Percentiles rank a stretch among this genome's conserved stretches.
These are phyloP conservation scores for Vanessa tameamea DNA, from an alignment of 1,140 invertebrate species.

Conservation along the genomic window DNA sequence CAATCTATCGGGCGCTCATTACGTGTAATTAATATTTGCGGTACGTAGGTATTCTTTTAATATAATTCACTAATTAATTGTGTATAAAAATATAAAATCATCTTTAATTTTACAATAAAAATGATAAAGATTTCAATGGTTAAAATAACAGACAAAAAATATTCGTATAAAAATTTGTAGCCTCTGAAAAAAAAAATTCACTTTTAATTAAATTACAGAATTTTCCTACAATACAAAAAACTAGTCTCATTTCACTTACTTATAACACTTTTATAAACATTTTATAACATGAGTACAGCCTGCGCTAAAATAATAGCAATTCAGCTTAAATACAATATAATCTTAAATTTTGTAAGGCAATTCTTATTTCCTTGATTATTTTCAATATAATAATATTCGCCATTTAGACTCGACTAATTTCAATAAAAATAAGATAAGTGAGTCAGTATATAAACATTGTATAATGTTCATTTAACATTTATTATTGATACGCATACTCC, in stretches of 20 bases:
- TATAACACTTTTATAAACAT: neutral
- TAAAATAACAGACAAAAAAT: neutral
- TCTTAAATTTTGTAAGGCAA: constrained; percentile 36
- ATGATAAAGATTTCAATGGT: no score
- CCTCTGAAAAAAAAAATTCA: neutral
- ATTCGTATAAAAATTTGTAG: neutral
- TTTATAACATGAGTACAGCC: constrained; percentile 38
- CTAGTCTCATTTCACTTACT: neutral
- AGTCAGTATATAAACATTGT: no score
- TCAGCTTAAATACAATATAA: constrained; percentile 27
- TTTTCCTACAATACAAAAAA: neutral
- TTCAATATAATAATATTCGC: no score
- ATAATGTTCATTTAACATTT: no score
- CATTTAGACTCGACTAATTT: no score
- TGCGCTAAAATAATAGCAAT: constrained; percentile 47
- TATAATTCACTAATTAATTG: no score
- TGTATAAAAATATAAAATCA: no score
- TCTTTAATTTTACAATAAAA: no score
- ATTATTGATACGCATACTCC: no score
- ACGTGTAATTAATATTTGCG: constrained; percentile 20
- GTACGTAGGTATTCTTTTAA: neutral
- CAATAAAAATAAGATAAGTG: no score
- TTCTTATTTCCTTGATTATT: neutral
- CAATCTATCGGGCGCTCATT: constrained; percentile 11
- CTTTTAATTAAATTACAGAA: neutral